Base-by-base conservation (phyloP, 1,140 invertebrate genomes). In the Cepaea nemoralis region DNA sequence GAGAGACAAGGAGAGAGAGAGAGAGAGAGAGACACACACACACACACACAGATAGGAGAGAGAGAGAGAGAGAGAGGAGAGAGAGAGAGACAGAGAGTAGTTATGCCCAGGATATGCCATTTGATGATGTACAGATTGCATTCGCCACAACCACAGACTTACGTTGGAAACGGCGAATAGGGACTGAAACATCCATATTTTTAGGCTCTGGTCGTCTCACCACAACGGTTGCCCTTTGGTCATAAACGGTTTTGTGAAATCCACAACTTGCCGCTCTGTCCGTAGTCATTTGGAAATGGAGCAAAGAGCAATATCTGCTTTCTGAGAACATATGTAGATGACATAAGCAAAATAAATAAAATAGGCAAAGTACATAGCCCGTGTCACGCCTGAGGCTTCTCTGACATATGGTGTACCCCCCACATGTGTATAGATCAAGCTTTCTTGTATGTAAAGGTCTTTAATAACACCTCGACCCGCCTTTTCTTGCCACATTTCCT, bases 201-300 rank as follows among this genome's bases (percentile, higher is more conserved):
- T 96, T 95, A 91, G 98, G 97, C 82, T 97, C 94, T 19, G 97
- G 96, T 89, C 97, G 98, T 91, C 97, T 98, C 86, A 98, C 97
- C 95, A 98, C 97, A 84, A 99, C 97, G 83, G 97, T 98, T 87
- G 98, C 80, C 98, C 97, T 45, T 99, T 94, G 8, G 97, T 97
- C 95, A 99, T 97, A 92, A 99, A 99, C 0, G 98, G 98, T 91
- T 99, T 99, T 83, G 96, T 98, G 87, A 94, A 94, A 91, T 99
- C 98, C 81, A 99, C 97, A 50, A 98, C 97, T 86, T 95, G n/a
- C 93, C 92, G 99, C 97, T 48, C 98, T 93, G 87, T 97, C 96
- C 0, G 97, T 95, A 16, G 97, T 99, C 87, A 99, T 98, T 40
- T 97, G 98, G 92, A 99, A 94, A n/a, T 98, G 95, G 40, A 97